These are phyloP conservation scores for Polydrusus tereticollis DNA, from an alignment of 2,888 invertebrate species.

Conservation along the genomic window DNA sequence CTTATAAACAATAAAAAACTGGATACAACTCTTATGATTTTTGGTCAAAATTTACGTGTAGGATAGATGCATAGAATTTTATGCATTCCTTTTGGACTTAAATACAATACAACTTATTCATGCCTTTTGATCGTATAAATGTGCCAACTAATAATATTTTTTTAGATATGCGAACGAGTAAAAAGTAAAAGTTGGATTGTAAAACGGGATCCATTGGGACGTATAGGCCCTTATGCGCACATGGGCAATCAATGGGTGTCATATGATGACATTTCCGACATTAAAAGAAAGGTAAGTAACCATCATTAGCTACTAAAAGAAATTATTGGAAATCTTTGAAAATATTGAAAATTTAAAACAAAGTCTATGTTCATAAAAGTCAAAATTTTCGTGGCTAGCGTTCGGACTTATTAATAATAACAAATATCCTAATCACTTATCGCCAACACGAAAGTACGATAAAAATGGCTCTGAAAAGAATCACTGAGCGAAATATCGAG, in stretches of 20 bases:
- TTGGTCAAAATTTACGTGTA: no score
- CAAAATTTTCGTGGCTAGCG: no score
- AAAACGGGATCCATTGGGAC: conserved; percentile 72
- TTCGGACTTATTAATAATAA: no score
- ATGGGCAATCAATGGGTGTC: conserved; percentile 84
- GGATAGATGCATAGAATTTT: no score
- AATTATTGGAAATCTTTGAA: background rate
- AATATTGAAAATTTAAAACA: no score
- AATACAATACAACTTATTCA: no score
- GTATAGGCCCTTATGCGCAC: conserved; percentile 81
- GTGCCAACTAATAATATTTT: conserved; percentile 33
- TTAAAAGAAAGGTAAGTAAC: conserved; percentile 70
- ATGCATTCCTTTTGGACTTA: no score
- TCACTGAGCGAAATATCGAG: background rate
- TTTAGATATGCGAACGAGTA: conserved; percentile 75
- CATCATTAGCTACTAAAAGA: background rate
- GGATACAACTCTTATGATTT: no score
- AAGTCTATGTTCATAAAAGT: no score
- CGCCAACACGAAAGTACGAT: no score
- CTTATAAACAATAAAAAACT: no score
- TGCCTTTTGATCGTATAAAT: background rate
- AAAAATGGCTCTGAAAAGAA: background rate
- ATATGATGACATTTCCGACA: conserved; percentile 78
- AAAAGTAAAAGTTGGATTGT: conserved; percentile 73
- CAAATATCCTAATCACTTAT: no score